A percentile compares a stretch with the other conserved stretches of the same genome.
These are phyloP conservation scores for Amblyteles armatorius DNA, from an alignment of 2,888 invertebrate genomes.

Conservation along the genomic window DNA sequence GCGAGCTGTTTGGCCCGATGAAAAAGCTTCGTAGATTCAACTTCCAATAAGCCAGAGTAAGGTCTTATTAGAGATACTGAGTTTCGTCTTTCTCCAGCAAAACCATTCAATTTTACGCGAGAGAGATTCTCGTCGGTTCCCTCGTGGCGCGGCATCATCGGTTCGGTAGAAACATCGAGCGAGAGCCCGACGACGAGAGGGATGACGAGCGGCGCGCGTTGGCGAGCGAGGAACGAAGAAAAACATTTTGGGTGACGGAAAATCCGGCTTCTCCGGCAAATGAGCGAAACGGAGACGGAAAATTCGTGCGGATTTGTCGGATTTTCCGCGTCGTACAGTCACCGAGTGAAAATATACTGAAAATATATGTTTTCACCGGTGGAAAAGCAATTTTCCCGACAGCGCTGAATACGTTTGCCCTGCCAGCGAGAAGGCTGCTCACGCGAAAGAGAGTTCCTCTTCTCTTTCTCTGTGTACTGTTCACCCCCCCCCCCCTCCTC, in stretches of 20 bases:
- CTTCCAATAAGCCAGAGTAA: conserved; percentile 68
- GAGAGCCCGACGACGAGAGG: not conserved
- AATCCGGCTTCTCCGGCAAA: not conserved
- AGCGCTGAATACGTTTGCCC: conserved; percentile 60
- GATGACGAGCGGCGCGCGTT: not conserved
- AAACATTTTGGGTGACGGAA: conserved; percentile 6
- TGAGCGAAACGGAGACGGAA: not conserved
- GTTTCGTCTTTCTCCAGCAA: conserved; percentile 55
- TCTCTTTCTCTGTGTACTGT: conserved; percentile 15
- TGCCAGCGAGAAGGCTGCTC: conserved; percentile 42
- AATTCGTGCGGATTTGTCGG: conserved; percentile 36
- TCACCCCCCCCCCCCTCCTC: not conserved
- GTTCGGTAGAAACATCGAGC: not conserved
- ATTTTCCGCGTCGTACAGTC: conserved; percentile 29
- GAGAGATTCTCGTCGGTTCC: conserved; percentile 51
- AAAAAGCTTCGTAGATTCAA: conserved; percentile 58
- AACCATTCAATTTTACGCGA: conserved; percentile 69
- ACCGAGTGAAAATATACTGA: conserved; percentile 51
- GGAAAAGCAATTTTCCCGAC: conserved; percentile 69
- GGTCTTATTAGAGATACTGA: conserved; percentile 66
- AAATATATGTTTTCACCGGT: conserved; percentile 60
- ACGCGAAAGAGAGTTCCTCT: conserved; percentile 15
- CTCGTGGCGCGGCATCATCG: conserved; percentile 12
- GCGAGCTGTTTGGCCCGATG: not conserved
- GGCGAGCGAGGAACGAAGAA: not conserved